Evolutionary conservation across 2,888 invertebrate species (phyloP).

Genomic region (Serripes groenlandicus): DNA sequence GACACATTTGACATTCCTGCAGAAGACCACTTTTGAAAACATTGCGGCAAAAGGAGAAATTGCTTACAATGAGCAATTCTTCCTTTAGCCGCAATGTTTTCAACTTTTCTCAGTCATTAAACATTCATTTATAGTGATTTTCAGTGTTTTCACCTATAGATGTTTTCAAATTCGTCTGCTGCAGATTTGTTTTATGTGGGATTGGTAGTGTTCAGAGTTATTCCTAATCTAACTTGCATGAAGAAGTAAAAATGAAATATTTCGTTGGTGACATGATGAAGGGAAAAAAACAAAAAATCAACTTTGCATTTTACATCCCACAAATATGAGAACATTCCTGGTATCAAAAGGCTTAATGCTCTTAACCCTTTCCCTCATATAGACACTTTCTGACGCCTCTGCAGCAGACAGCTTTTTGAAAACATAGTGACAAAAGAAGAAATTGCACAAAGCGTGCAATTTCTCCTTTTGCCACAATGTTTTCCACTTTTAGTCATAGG

Average conservation of each 20-base stretch:
- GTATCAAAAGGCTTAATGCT: too few species aligned
- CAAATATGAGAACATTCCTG: too few species aligned
- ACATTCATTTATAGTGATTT: not conserved
- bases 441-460: not conserved
- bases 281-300: too few species aligned
- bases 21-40: not conserved
- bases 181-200: not conserved
- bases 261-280: not conserved
- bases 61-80: not conserved
- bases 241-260: not conserved
- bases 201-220: too few species aligned
- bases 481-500: too few species aligned
- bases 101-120: not conserved
- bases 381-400: not conserved
- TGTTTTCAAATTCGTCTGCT: not conserved
- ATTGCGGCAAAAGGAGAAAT: not conserved
- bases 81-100: not conserved
- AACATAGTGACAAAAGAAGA: slow-evolving; percentile 4
- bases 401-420: not conserved
- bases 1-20: not conserved
- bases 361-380: not conserved
- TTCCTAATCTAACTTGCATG: too few species aligned
- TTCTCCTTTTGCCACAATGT: slow-evolving; percentile 5
- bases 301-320: too few species aligned
- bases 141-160: not conserved